Base-by-base conservation (phyloP, 2,113 vertebrate species). In the Tichodroma muraria region DNA sequence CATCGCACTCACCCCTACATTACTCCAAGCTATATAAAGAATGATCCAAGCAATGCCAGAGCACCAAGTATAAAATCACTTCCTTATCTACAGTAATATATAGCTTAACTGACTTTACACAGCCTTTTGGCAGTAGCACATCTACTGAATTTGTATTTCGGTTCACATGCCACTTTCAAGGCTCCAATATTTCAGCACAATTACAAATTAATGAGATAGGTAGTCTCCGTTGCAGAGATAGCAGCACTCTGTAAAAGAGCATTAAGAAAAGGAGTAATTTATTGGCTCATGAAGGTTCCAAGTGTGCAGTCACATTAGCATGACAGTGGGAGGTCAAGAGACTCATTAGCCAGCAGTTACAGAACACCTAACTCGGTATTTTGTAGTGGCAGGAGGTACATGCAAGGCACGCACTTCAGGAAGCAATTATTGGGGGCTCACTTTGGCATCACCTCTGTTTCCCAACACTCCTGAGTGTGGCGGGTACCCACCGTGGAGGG, bases 181-280 rank as follows among this genome's bases (percentile, higher is more conserved):
- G 54, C 87, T 95, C 63, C 75, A 63, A 77, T 96, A 97, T 94
- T 96, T 94, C 95, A 94, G 75, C 52, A 85, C 90, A 94, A 97
- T 93, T 96, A 93, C 91, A 93, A 96, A 96, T 96, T 96, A 94
- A 95, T 83, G 89, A 95, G 91, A 89, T 96, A 95, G 96, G 94
- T 85, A 92, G 93, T 92, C 71, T 95, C 87, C 5, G 0, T 88
- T 89, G 80, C 87, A 82, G 63, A 94, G 95, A 92, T 89, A 94
- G 78, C 66, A 91, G 91, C 80, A 91, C 92, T 95, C 91, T 95
- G 73, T 65, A 88, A 77, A 87, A 87, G 54, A 37, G 68, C 54
- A 82, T 91, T 92, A 91, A 80, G 87, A 77, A 87, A 89, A 91
- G 38, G 30, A 94, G 78, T 82, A 93, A 96, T 95, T 97, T 92